phyloP scores from a whole-genome alignment of 2,888 invertebrate genomes.

The Trissonchulus latispiculum region DNA sequence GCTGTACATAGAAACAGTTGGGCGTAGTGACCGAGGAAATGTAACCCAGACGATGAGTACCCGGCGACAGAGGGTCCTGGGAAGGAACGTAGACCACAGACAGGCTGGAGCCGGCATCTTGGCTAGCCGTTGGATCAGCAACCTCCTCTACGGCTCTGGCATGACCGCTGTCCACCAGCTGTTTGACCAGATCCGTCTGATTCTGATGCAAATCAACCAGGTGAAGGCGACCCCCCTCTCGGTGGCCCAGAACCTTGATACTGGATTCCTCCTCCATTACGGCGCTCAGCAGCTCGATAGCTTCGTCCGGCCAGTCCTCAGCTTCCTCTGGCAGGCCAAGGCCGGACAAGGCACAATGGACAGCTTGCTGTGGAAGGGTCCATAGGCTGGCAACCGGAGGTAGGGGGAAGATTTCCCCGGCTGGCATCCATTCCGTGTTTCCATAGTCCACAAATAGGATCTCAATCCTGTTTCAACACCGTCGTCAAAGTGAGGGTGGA shows the following conservation, averaged over 20 bases:
- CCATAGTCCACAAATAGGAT: conserved; percentile 6
- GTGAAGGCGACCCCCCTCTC: background rate
- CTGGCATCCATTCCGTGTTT: background rate
- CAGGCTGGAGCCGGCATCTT: background rate
- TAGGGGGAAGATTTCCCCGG: background rate
- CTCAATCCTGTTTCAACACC: background rate
- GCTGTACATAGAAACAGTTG: conserved; percentile 14
- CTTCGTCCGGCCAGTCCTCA: background rate
- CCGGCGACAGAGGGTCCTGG: background rate
- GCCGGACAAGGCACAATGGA: background rate
- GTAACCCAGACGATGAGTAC: background rate
- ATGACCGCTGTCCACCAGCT: background rate
- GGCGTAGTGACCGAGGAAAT: conserved; percentile 2
- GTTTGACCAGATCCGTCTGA: background rate
- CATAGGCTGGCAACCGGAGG: background rate
- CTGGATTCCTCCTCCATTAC: background rate
- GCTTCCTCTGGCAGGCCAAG: background rate
- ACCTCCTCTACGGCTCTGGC: background rate
- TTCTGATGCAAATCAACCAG: background rate
- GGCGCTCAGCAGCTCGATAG: background rate
- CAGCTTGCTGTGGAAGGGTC: background rate
- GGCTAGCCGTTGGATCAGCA: background rate
- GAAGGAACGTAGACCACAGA: too few species aligned
- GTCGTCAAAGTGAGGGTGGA: background rate
- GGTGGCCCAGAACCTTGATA: background rate